Evolutionary conservation across 1,140 invertebrate species (phyloP).

Genomic region (Cheumatopsyche charites): DNA sequence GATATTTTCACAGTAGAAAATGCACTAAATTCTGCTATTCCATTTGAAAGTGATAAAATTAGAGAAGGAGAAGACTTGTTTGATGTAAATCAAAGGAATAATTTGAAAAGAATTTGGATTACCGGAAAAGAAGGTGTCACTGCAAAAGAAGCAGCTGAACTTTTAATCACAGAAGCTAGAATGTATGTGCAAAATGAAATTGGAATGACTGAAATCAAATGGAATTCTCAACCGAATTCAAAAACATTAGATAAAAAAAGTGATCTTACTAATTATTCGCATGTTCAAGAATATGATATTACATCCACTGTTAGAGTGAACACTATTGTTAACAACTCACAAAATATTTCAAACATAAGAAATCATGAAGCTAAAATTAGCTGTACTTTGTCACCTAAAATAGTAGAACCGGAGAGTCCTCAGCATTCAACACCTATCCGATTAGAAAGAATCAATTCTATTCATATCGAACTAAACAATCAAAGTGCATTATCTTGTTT

Average conservation of each 20-base stretch:
- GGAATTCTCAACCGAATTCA: slow-evolving; percentile 53
- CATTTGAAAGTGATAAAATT: slow-evolving; percentile 83
- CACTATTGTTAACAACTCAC: neutral
- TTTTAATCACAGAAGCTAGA: slow-evolving; percentile 83
- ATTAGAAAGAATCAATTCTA: neutral
- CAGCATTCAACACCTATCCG: slow-evolving; percentile 4
- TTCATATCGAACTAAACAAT: neutral
- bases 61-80: slow-evolving; percentile 71
- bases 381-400: neutral
- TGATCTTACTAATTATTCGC: neutral
- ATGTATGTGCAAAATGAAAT: slow-evolving; percentile 69
- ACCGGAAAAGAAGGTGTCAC: slow-evolving; percentile 83
- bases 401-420: neutral
- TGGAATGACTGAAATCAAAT: slow-evolving; percentile 66
- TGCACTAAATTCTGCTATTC: slow-evolving; percentile 76
- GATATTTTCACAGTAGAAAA: slow-evolving; percentile 73
- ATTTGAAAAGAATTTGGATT: slow-evolving; percentile 78
- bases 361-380: neutral
- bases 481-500: neutral
- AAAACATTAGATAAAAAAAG: slow-evolving; percentile 7
- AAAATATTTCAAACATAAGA: neutral
- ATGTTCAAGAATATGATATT: neutral
- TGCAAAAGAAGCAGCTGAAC: slow-evolving; percentile 77
- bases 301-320: neutral
- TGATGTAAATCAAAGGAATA: slow-evolving; percentile 71